Conservation (phyloP, 2,888 invertebrate species). For the Uropetala carovei region DNA sequence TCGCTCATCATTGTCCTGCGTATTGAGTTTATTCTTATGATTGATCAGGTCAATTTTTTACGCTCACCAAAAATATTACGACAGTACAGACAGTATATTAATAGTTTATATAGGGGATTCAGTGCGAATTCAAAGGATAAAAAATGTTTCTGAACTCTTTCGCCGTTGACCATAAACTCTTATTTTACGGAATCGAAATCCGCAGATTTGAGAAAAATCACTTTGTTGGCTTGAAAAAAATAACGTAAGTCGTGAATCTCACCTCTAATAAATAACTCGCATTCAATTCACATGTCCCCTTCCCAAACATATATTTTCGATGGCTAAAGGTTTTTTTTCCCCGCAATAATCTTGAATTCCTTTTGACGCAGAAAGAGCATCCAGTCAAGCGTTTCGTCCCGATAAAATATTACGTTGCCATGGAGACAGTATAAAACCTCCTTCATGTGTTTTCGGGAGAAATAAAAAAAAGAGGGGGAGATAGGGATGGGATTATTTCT, state of each 20-base stretch:
- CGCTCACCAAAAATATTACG: too few relatives aligned
- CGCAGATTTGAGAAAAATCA: background rate
- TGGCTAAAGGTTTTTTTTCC: constrained; percentile 3
- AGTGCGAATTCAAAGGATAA: too few relatives aligned
- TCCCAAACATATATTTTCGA: background rate
- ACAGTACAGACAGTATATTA: too few relatives aligned
- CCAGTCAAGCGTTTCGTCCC: background rate
- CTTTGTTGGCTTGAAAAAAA: background rate
- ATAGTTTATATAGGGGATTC: too few relatives aligned
- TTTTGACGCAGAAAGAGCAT: background rate
- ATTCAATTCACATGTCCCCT: constrained; percentile 13
- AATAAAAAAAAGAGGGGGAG: background rate
- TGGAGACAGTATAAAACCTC: constrained; percentile 27
- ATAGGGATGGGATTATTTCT: constrained; percentile 48
- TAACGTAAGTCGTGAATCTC: background rate
- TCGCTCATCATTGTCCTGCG: too few relatives aligned
- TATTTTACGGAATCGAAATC: background rate
- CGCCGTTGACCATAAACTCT: background rate
- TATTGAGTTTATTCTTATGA: too few relatives aligned
- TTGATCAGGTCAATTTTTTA: too few relatives aligned
- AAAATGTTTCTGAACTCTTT: background rate
- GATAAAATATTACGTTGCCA: constrained; percentile 51
- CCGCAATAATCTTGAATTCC: constrained; percentile 49
- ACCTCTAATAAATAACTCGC: constrained; percentile 38
- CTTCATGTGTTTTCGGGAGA: background rate